Evolutionary conservation across 2,113 vertebrate species (phyloP).

Genomic region (Heterotis niloticus): DNA sequence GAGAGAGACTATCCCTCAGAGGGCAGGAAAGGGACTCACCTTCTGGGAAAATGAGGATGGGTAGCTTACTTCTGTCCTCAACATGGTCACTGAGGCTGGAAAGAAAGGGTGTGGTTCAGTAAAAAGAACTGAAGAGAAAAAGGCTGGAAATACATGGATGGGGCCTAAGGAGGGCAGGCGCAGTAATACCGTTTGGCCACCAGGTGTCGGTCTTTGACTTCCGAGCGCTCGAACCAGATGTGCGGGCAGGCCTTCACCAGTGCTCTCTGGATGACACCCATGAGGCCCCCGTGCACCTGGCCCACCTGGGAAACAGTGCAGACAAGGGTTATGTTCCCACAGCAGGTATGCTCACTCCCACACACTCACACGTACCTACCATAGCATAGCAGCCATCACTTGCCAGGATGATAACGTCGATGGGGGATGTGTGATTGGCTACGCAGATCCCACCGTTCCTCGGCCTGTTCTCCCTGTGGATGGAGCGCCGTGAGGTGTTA

Average conservation of each 20-base stretch:
- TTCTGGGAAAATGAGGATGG: slow-evolving; percentile 88
- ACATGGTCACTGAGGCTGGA: slow-evolving; percentile 77
- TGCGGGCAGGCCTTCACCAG: slow-evolving; percentile 87
- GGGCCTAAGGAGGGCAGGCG: slow-evolving; percentile 8
- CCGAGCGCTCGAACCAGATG: slow-evolving; percentile 89
- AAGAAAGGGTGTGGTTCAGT: not conserved
- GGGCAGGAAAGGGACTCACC: slow-evolving; percentile 55
- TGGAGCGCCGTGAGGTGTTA: not conserved
- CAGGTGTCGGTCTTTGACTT: slow-evolving; percentile 88
- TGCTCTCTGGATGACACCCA: slow-evolving; percentile 84
- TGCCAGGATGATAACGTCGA: slow-evolving; percentile 87
- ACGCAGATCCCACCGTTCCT: slow-evolving; percentile 87
- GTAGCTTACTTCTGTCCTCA: slow-evolving; percentile 77
- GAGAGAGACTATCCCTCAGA: not conserved
- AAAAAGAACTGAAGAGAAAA: not conserved
- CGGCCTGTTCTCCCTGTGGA: slow-evolving; percentile 79
- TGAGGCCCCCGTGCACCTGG: slow-evolving; percentile 81
- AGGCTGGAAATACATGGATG: not conserved
- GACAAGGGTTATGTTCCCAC: not conserved
- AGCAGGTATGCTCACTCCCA: not conserved
- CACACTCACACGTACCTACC: slow-evolving; percentile 54
- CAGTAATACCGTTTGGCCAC: slow-evolving; percentile 78
- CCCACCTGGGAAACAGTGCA: slow-evolving; percentile 69
- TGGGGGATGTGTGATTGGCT: slow-evolving; percentile 89
- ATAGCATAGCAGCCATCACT: slow-evolving; percentile 86